These are phyloP conservation scores for Tryphoninae sp. DNA, from an alignment of 2,888 invertebrate species.

Conservation along the genomic window DNA sequence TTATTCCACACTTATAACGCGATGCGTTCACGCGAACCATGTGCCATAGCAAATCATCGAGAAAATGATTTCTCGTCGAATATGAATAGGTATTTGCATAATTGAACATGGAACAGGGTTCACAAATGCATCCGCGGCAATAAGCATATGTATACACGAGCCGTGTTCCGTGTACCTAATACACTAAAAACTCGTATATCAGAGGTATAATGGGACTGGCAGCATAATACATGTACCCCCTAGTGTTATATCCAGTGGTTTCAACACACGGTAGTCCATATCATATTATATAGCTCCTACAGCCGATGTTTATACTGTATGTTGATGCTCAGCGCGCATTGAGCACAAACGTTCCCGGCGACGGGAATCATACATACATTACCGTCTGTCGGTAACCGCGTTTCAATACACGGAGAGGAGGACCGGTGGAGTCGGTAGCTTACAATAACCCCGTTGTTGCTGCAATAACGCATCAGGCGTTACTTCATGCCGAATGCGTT, in stretches of 20 bases:
- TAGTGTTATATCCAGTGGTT: conserved; percentile 25
- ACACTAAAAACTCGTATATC: conserved; percentile 31
- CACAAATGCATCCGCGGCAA: conserved; percentile 34
- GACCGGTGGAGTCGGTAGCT: conserved; percentile 40
- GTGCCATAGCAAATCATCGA: not conserved
- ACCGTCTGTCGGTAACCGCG: conserved; percentile 15
- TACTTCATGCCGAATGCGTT: conserved; percentile 39
- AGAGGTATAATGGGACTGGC: conserved; percentile 32
- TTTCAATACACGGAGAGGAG: conserved; percentile 24
- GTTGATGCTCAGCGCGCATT: not conserved
- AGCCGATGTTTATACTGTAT: conserved; percentile 22
- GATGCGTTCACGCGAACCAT: not conserved
- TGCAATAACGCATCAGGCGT: conserved; percentile 53
- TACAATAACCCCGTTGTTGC: conserved; percentile 22
- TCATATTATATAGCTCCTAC: conserved; percentile 1
- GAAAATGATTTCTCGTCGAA: conserved; percentile 7
- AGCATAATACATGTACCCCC: conserved; percentile 35
- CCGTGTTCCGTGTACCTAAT: conserved; percentile 23
- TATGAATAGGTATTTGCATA: not conserved
- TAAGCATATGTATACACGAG: conserved; percentile 29
- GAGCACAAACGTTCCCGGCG: conserved; percentile 20
- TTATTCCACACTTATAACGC: not conserved
- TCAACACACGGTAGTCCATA: conserved; percentile 20
- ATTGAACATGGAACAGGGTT: conserved; percentile 34
- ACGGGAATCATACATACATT: conserved; percentile 63